Evolutionary conservation across 2,113 vertebrate species (phyloP).

Genomic region (Bungarus multicinctus): DNA sequence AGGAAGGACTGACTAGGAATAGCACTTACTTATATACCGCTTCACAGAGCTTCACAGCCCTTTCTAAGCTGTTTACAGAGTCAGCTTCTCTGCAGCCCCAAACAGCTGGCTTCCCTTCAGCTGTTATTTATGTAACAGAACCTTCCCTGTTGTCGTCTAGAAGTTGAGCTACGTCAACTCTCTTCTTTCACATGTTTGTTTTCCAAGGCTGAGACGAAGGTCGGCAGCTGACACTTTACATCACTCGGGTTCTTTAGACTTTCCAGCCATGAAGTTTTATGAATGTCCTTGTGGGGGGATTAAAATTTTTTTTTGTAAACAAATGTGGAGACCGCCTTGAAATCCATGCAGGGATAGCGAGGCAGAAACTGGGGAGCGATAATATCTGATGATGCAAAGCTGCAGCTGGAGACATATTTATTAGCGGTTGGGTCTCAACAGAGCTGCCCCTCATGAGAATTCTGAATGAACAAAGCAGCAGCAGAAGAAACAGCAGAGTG

Average conservation of each 20-base stretch:
- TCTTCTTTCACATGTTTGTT: neutral
- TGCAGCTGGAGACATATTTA: neutral
- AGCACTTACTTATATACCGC: no score
- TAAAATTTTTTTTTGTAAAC: neutral
- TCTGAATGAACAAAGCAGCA: neutral
- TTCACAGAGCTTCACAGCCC: no score
- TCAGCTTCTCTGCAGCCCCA: neutral
- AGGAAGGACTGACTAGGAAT: no score
- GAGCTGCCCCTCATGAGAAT: neutral
- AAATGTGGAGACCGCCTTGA: neutral
- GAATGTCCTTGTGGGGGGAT: neutral
- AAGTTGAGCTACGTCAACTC: neutral
- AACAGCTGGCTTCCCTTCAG: neutral
- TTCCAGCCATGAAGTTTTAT: neutral
- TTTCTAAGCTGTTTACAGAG: no score
- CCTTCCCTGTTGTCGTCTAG: neutral
- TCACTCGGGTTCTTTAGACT: neutral
- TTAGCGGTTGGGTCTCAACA: neutral
- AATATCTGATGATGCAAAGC: neutral
- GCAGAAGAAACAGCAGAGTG: no score
- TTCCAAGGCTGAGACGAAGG: neutral
- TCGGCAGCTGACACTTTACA: neutral
- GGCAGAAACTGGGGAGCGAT: neutral
- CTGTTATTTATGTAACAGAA: neutral
- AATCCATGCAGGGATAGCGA: neutral